Conservation (phyloP, 1,140 invertebrate genomes). For the Acyrthosiphon pisum region DNA sequence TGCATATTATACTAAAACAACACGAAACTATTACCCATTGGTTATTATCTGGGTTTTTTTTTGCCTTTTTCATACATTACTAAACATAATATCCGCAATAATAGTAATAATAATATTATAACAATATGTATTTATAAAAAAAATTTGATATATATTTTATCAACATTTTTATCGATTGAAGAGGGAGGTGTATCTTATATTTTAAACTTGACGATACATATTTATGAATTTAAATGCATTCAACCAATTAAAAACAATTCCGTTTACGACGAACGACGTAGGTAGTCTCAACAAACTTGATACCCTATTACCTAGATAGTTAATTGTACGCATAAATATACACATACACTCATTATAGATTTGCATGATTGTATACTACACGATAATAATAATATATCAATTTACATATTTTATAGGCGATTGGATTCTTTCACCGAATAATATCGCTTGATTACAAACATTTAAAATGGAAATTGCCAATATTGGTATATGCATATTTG, state of each 20-base stretch:
- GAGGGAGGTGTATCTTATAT: neutral
- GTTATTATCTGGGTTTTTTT: neutral
- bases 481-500: neutral
- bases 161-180: too few relatives aligned
- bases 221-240: neutral
- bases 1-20: neutral
- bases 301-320: neutral
- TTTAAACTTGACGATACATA: neutral
- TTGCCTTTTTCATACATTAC: too few relatives aligned
- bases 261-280: neutral
- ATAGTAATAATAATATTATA: too few relatives aligned
- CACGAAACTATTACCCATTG: neutral
- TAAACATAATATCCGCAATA: too few relatives aligned
- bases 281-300: neutral
- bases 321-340: neutral
- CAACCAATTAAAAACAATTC: neutral
- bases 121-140: too few relatives aligned
- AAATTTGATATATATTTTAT: too few relatives aligned
- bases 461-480: neutral
- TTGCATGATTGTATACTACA: neutral
- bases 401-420: neutral
- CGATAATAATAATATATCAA: neutral
- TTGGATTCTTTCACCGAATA: neutral
- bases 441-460: neutral
- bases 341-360: neutral